A percentile compares a stretch with the other conserved stretches of the same genome.
Evolutionary conservation across 2,113 vertebrate genomes (phyloP).

Genomic region (Archilochus colubris): DNA sequence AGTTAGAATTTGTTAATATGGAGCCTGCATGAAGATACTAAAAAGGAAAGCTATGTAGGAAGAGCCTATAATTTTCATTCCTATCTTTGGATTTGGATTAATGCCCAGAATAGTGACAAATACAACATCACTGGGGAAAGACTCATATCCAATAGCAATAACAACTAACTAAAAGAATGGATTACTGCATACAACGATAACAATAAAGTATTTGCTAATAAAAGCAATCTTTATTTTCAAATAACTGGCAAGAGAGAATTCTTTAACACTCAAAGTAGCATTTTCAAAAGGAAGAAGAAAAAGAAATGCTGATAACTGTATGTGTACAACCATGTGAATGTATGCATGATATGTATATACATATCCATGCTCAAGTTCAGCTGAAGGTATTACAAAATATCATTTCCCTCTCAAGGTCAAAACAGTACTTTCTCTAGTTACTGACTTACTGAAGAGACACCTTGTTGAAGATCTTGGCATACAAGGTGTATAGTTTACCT

Average conservation of each 20-base stretch:
- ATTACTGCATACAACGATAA: constrained; percentile 35
- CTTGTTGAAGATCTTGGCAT: not conserved
- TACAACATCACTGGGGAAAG: constrained; percentile 58
- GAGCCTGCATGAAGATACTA: constrained; percentile 71
- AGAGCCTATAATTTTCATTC: constrained; percentile 81
- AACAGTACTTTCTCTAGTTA: not conserved
- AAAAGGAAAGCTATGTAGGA: constrained; percentile 80
- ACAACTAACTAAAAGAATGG: constrained; percentile 53
- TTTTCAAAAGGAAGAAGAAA: not conserved
- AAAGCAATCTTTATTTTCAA: not conserved
- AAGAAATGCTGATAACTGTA: not conserved
- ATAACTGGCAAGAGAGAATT: not conserved
- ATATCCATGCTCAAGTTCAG: not conserved
- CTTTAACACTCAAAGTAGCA: not conserved
- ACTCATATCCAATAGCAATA: constrained; percentile 51
- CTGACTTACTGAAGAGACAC: not conserved
- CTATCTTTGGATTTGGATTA: constrained; percentile 81
- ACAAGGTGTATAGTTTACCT: not conserved
- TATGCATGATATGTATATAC: not conserved
- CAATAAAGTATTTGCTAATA: constrained; percentile 17
- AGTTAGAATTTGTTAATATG: constrained; percentile 70
- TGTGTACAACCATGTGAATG: not conserved
- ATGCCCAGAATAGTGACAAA: constrained; percentile 80
- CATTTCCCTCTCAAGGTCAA: not conserved
- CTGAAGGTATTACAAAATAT: not conserved